Evolutionary conservation across 2,113 vertebrate species (phyloP), one percentile per base, ranked within the genome.

Genomic region (Gasterosteus nipponicus): DNA sequence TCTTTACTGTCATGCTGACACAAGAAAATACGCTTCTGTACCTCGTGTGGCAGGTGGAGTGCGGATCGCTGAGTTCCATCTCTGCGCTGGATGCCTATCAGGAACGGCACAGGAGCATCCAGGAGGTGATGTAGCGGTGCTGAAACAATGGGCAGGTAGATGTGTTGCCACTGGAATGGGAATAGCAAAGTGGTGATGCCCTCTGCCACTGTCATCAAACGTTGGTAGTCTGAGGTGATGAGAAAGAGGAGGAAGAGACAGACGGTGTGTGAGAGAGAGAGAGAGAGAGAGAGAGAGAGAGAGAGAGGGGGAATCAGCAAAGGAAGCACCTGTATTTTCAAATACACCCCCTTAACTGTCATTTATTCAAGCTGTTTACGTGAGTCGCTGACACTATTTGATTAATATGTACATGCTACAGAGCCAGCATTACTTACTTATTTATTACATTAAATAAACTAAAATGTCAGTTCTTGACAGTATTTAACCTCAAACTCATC

Each of bases 91-190:
- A 99, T 94, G 4, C 98, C 98, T 96, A 99, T 96, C 87, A 99
- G 83, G 88, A 98, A 99, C 19, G 98, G 98, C 78, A 99, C 96
- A 0, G 98, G 98, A 66, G 98, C 97, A 0, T 99, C 98, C 62
- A 99, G 95, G 64, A 99, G 98, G 90, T 99, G 97, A 49, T 97
- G 93, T 11, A 99, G 92, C 7, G 97, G 97, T 0, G 97, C 94
- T 16, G 98, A 97, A 39, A 98, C 95, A 85, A 99, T 98, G 82
- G 98, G 98, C 19, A 99, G 96, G 0, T 99, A 99, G 4, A 99
- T 96, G 3, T 99, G 97, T 83, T 99, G 97, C 98, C 98, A 99
- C 72, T 98, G 97, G 91, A 99, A 99, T 0, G 98, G 98, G 93
- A 99, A 99, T 46, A 99, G 92, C 69, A 99, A 93, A 0, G 96